Base-by-base conservation (phyloP, 2,888 invertebrate species). In the Sinotaia quadrata region DNA sequence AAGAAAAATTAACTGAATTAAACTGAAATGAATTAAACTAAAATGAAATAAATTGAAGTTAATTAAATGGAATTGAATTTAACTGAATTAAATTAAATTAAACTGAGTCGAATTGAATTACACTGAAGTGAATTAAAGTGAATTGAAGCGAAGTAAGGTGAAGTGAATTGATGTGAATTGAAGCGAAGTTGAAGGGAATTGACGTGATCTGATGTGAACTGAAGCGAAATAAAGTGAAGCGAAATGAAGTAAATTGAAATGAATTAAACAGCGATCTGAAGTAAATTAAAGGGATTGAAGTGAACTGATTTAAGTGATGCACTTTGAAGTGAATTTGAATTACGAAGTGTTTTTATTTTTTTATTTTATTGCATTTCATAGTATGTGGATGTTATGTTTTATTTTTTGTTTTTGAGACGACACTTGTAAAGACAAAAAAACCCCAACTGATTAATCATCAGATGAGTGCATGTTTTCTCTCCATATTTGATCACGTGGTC, bases 21-120 rank as follows among this genome's bases (percentile, higher is more conserved):
- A 56, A 56, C 8, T 29, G 31, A 56, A 56, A 7, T 29, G 29
- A 56, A 10, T 7, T 29, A 56, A 56, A 56, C 10, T 10, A 56
- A 56, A 56, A 15, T 56, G n/a, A 56, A 56, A 8, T 49, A n/a
- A 49, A 49, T n/a, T 49, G 24, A 49, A 49, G 12, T n/a, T 21
- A 49, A 49, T 7, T n/a, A 12, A 49, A 49, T 7, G 7, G 21
- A 49, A 49, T 7, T 10, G 31, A 56, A 56, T 12, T 24, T 10
- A 56, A 56, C 10, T 56, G n/a, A 56, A 56, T 12, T 56, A 49
- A 49, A 49, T 24, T n/a, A n/a, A 49, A 49, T 7, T 49, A 49
- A 8, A 49, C 12, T 49, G 24, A 49, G 24, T 7, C 24, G 21
- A 49, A 8, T 7, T 49, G 21, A 49, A 49, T 7, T 8, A 49